Evolutionary conservation across 37 sponge, comb jelly and placozoan species (phyloP).

Genomic region (Amphimedon queenslandica): DNA sequence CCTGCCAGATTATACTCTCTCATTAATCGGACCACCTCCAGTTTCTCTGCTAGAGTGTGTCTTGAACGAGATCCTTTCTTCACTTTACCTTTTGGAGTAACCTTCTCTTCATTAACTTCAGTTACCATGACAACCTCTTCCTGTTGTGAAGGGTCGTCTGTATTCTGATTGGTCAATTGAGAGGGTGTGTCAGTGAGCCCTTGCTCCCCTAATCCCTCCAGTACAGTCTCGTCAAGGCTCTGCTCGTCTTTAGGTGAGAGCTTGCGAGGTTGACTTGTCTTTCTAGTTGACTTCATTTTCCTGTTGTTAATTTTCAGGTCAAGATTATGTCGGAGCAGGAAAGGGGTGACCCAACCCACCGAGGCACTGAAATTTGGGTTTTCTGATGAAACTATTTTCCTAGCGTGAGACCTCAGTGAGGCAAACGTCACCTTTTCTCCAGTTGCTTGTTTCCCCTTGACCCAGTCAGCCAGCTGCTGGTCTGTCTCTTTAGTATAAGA

Average conservation of each 20-base stretch:
- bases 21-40: conserved; percentile 71
- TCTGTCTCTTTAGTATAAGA: conserved; percentile 81
- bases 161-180: background rate
- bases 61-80: conserved; percentile 11
- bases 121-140: background rate
- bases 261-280: background rate
- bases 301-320: conserved; percentile 47
- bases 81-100: background rate
- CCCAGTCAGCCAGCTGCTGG: conserved; percentile 49
- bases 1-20: conserved; percentile 47
- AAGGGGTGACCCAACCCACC: conserved; percentile 84
- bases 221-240: background rate
- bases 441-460: conserved; percentile 40
- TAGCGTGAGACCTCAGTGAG: conserved; percentile 59
- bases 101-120: conserved; percentile 1
- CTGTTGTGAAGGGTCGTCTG: background rate
- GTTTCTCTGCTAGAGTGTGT: conserved; percentile 73
- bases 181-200: background rate
- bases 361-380: conserved; percentile 83
- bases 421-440: conserved; percentile 77
- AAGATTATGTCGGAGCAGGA: conserved; percentile 71
- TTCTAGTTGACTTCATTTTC: background rate
- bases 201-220: conserved; percentile 1
- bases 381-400: conserved; percentile 52
- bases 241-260: background rate